These are phyloP conservation scores for Pantherophis alleghaniensis DNA, from an alignment of 2,797 vertebrate genomes.

Conservation along the genomic window DNA sequence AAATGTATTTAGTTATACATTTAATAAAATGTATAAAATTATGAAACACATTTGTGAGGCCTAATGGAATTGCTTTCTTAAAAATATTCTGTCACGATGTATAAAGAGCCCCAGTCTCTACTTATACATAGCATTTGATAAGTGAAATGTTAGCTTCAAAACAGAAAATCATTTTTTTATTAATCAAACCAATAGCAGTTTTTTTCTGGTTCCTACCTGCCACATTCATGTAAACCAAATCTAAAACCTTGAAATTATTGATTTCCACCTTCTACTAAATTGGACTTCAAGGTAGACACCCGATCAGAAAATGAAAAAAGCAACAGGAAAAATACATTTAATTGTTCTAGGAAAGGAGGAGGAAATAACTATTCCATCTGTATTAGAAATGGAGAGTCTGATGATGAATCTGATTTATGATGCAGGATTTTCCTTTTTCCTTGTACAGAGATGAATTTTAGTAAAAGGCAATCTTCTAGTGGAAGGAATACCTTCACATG, in stretches of 20 bases:
- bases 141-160: background rate
- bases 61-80: background rate
- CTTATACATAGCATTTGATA: background rate
- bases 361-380: background rate
- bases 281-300: background rate
- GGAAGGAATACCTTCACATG: background rate
- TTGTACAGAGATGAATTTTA: background rate
- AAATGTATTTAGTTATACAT: background rate
- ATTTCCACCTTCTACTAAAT: background rate
- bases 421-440: background rate
- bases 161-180: background rate
- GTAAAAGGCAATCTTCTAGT: background rate
- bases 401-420: background rate
- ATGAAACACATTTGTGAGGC: background rate
- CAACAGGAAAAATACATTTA: background rate
- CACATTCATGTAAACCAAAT: background rate
- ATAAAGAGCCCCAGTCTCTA: too few relatives aligned
- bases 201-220: background rate
- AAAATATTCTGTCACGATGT: background rate
- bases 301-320: background rate
- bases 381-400: background rate
- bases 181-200: background rate
- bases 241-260: background rate
- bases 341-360: background rate
- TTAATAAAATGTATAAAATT: background rate